A percentile compares a stretch with the other conserved stretches of the same genome.
Evolutionary conservation across 2,797 vertebrate species (phyloP).

Genomic region (Stomatorhinus walkeri): DNA sequence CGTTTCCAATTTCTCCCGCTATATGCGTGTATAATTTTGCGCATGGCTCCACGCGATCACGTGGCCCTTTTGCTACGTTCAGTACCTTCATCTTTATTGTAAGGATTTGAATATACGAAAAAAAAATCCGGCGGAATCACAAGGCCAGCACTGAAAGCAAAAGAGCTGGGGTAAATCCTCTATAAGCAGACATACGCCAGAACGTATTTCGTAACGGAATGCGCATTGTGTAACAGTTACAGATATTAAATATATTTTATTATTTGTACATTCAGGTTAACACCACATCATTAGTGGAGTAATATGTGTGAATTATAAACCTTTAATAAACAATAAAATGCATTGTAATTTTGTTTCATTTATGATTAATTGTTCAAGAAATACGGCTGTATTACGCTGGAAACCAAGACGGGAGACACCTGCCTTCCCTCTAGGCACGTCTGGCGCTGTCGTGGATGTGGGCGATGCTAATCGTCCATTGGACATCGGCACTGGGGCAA

Average conservation of each 20-base stretch:
- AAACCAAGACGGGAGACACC: not conserved
- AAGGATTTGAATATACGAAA: not conserved
- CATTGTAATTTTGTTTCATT: not conserved
- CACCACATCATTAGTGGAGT: not conserved
- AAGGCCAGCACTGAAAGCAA: not conserved
- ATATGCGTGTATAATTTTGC: not conserved
- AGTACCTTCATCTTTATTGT: not conserved
- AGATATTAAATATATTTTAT: not conserved
- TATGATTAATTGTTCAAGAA: not conserved
- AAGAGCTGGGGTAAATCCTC: not conserved
- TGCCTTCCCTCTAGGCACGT: not conserved
- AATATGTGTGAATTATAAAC: not conserved
- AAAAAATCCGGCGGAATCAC: not conserved
- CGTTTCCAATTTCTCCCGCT: not conserved
- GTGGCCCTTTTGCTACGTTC: not conserved
- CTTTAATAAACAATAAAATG: not conserved
- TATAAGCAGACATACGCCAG: not conserved
- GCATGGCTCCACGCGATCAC: not conserved
- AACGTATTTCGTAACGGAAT: not conserved
- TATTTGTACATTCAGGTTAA: not conserved
- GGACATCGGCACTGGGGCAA: not conserved
- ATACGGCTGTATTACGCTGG: not conserved
- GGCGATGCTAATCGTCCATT: slow-evolving; percentile 10
- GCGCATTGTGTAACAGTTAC: not conserved
- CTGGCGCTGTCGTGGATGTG: slow-evolving; percentile 1